Evolutionary conservation across 2,113 vertebrate species (phyloP), one percentile per base, ranked within the genome.

Genomic region (Melanostigma gelatinosum): DNA sequence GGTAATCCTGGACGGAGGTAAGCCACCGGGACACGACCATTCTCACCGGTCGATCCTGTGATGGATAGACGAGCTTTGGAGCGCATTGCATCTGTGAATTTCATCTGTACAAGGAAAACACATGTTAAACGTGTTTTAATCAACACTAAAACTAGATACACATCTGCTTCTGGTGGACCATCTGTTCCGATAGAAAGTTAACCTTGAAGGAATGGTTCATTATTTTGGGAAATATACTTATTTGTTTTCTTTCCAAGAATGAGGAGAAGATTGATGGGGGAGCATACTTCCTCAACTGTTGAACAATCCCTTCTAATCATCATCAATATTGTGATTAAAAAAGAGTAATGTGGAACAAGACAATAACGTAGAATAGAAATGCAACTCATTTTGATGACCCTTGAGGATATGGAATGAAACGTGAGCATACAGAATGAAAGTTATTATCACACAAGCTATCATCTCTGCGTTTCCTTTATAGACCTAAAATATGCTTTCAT

Each of bases 1-100:
- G 97, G 96, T 97, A 98, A 97, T 97, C 97, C 97, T 96, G 97
- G 96, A 96, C 97, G 97, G 95, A 99, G 96, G 94, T 97, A 98
- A 94, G 97, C 96, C 96, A 97, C 96, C 87, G 97, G 95, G 95
- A 98, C 95, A 92, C 94, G 96, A 93, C 98, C 98, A 90, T 98
- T 98, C 96, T 97, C 97, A 94, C 97, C 95, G 94, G 96, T 95
- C 94, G 96, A 97, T 95, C 97, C 97, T 92, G 97, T 97, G 96
- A 98, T 97, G 96, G 97, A 98, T 93, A 99, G 96, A 95, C 97
- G 98, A 94, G 97, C 96, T 95, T 99, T 97, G 95, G 87, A 98
- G 95, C 96, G 97, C 97, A 97, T 96, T 91, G 96, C 95, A 94
- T 97, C 97, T 72, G 94, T 97, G 94, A 98, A 97, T 93, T 96